phyloP scores from a whole-genome alignment of 2,113 vertebrate species.

The Hyla sarda region DNA sequence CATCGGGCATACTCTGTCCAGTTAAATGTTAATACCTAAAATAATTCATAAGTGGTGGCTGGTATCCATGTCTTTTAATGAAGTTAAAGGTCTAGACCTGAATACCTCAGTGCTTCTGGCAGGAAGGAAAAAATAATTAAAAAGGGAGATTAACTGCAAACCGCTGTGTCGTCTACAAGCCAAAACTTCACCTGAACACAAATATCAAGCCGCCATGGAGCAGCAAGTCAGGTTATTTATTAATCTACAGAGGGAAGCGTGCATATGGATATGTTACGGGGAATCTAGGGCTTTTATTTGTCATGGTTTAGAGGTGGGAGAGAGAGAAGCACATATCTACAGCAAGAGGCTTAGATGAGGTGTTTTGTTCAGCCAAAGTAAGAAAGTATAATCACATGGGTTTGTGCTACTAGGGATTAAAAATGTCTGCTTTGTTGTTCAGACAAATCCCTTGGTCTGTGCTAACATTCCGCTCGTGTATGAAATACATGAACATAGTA shows the following conservation, averaged over 20 bases:
- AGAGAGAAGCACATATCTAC: not conserved
- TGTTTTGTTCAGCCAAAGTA: constrained; percentile 20
- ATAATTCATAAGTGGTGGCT: too few species aligned
- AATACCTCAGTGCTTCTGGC: constrained; percentile 1
- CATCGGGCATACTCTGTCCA: too few species aligned
- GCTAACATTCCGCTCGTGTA: constrained; percentile 15
- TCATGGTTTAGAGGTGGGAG: not conserved
- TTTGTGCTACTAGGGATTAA: constrained; percentile 28
- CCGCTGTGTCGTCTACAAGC: not conserved
- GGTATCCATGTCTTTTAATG: not conserved
- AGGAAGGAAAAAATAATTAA: constrained; percentile 29
- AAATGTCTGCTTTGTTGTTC: constrained; percentile 27
- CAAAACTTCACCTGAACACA: not conserved
- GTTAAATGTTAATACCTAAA: too few species aligned
- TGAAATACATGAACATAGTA: constrained; percentile 22
- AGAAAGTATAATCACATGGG: constrained; percentile 21
- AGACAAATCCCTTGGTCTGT: constrained; percentile 31
- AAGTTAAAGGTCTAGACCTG: not conserved
- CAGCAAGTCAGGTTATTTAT: not conserved
- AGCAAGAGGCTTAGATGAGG: constrained; percentile 26
- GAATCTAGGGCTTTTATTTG: not conserved
- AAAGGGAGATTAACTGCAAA: constrained; percentile 27
- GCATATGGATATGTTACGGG: not conserved
- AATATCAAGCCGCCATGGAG: not conserved
- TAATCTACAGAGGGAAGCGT: not conserved